phyloP scores from a whole-genome alignment of 2,888 invertebrate genomes.

The Imbricaverruca yamaguchii region DNA sequence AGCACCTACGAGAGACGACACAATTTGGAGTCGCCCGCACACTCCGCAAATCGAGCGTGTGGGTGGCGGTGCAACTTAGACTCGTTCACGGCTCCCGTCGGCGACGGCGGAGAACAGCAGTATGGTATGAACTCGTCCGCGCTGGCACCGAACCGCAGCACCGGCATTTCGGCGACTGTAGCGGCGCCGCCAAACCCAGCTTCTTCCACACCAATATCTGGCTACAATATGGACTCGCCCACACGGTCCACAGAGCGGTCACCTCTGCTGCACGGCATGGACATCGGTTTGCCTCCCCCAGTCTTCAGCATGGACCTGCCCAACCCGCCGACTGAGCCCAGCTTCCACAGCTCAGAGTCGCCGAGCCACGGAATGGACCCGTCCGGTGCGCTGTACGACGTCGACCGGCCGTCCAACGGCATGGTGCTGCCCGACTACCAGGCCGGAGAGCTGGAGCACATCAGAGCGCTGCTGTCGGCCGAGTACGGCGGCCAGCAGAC shows the following conservation, averaged over 20 bases:
- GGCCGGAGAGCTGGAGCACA: background rate
- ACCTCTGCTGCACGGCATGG: background rate
- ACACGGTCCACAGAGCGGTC: background rate
- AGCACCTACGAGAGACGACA: too few relatives aligned
- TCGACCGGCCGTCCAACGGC: background rate
- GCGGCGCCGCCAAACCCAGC: too few relatives aligned
- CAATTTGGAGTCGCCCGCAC: too few relatives aligned
- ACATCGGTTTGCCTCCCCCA: background rate
- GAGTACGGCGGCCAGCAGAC: background rate
- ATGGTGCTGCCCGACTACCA: too few relatives aligned
- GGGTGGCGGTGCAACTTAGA: background rate
- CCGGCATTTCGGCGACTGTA: background rate
- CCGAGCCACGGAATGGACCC: background rate
- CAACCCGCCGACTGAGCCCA: background rate
- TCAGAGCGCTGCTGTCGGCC: background rate
- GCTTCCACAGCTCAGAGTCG: background rate
- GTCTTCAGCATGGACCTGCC: background rate
- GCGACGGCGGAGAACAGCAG: too few relatives aligned
- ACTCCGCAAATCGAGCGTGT: too few relatives aligned
- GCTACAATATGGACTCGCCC: background rate
- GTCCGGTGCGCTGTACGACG: background rate
- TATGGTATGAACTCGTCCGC: background rate
- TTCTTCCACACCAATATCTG: too few relatives aligned
- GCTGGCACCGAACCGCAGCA: background rate
- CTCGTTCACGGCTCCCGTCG: background rate